These are phyloP conservation scores for Antedon mediterranea DNA, from an alignment of 53 echinoderm and acorn worm genomes.

Conservation along the genomic window DNA sequence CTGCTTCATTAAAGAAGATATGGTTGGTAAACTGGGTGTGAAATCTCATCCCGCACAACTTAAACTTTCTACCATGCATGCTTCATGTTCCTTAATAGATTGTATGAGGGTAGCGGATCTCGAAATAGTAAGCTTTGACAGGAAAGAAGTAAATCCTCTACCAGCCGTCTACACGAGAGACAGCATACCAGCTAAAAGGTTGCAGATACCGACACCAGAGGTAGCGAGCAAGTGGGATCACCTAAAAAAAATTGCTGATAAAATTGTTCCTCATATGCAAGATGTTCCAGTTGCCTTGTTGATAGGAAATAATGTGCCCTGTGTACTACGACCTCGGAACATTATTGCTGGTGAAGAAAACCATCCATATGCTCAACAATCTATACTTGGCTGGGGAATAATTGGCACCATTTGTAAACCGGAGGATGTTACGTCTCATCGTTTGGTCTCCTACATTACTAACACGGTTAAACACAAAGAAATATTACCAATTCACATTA, in stretches of 20 bases:
- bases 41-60: constrained; percentile 10
- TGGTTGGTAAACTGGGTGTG: constrained; percentile 1
- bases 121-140: constrained; percentile 19
- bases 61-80: constrained; percentile 23
- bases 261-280: constrained; percentile 23
- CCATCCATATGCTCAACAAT: constrained; percentile 13
- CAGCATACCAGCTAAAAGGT: constrained; percentile 12
- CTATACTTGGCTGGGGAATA: constrained; percentile 13
- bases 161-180: constrained; percentile 18
- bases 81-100: not conserved
- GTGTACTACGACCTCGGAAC: constrained; percentile 1
- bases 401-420: constrained; percentile 7
- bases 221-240: constrained; percentile 29
- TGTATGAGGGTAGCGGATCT: constrained; percentile 19
- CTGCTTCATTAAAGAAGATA: constrained; percentile 13
- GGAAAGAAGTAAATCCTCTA: constrained; percentile 15
- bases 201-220: constrained; percentile 39
- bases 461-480: not conserved
- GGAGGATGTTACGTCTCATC: not conserved
- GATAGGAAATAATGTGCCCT: constrained; percentile 8
- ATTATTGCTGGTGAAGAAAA: constrained; percentile 19
- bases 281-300: constrained; percentile 7
- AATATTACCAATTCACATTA: not conserved
- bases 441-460: not conserved
- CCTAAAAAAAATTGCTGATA: constrained; percentile 8